Conservation (phyloP, 2,888 invertebrate genomes). For the Eupithecia inturbata region DNA sequence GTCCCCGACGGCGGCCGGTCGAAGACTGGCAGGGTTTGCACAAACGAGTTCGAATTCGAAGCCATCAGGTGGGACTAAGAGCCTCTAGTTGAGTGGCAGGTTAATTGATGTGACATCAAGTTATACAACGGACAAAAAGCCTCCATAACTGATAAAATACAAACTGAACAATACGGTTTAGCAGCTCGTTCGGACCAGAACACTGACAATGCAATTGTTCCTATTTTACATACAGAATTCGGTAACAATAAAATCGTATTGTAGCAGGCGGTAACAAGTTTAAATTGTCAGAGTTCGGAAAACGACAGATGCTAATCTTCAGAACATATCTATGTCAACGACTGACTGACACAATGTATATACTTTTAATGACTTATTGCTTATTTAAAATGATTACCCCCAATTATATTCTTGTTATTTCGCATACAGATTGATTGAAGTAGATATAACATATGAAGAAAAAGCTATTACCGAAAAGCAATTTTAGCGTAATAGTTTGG, state of each 20-base stretch:
- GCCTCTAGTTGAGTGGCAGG: conserved; percentile 51
- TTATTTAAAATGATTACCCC: conserved; percentile 32
- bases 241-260: conserved; percentile 48
- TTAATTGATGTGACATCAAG: conserved; percentile 63
- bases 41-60: conserved; percentile 54
- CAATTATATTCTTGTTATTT: conserved; percentile 26
- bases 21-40: conserved; percentile 61
- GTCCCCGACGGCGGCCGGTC: conserved; percentile 64
- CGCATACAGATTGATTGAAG: conserved; percentile 16
- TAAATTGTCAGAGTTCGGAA: conserved; percentile 31
- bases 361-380: conserved; percentile 36
- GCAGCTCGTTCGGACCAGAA: conserved; percentile 10
- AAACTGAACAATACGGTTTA: conserved; percentile 32
- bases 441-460: background rate
- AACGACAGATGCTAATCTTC: conserved; percentile 42
- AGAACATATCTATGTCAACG: conserved; percentile 44
- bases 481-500: background rate
- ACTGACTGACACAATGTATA: conserved; percentile 30
- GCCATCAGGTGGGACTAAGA: conserved; percentile 64
- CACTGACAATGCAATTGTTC: conserved; percentile 19
- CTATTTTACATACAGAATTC: conserved; percentile 42
- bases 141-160: conserved; percentile 15
- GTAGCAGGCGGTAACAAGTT: conserved; percentile 43
- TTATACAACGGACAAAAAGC: conserved; percentile 47
- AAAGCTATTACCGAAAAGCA: background rate